Evolutionary conservation across 2,797 vertebrate species (phyloP), one percentile per base, ranked within the genome.

Genomic region (Myoxocephalus aenaeus): DNA sequence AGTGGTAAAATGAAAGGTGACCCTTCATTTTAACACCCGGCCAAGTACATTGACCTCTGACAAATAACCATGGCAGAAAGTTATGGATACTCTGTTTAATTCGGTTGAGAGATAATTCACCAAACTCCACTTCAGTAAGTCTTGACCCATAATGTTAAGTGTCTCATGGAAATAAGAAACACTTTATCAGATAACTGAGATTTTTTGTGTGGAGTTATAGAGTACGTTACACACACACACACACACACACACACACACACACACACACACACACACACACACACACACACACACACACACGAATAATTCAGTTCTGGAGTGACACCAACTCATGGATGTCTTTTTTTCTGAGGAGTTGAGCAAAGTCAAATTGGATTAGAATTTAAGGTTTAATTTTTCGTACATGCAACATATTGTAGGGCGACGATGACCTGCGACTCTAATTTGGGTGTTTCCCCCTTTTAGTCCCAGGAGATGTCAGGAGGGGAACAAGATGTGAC

Each of bases 401-500:
- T 46, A 14, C 12, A 25, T 56, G 0, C 27, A 66, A 14, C 12
- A 29, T 27, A 1, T 17, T 22, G 22, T 1, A 18, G 11, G 25
- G 15, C 22, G 8, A 64, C 42, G 15, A 29, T 40, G 15, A 62
- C 7, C n/a, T 14, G 14, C 53, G 42, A 63, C 14, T 73, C 11
- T 65, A 13, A 70, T 53, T 9, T 51, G 10, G 22, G 1, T 20
- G n/a, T 79, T 18, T 69, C 57, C 42, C 22, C 15, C 50, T 81
- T 63, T 53, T 36, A 78, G 48, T 20, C 34, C 40, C 79, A 92
- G 91, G 85, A 88, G 42, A 69, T 57, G 12, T 59, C 90, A 8
- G 95, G 93, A 0, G 76, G 70, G 27, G 82, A 81, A 11, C 82
- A 62, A 0, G 88, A 92, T 15, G 69, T 90, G 8, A 86, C 89